A percentile compares a stretch with the other conserved stretches of the same genome.
Conservation (phyloP, 2,888 invertebrate species). For the Silvanus unidentatus region DNA sequence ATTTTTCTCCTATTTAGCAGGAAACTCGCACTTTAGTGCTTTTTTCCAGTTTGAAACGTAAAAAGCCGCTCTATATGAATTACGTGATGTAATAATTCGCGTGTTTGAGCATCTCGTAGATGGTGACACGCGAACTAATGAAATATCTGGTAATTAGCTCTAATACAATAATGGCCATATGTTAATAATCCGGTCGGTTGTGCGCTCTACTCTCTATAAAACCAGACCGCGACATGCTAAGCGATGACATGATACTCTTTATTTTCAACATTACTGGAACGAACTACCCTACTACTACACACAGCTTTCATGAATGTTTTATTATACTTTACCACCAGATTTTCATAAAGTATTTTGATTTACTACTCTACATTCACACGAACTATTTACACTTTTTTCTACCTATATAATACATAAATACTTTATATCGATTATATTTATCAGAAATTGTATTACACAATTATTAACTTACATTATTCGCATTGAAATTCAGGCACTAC, state of each 20-base stretch:
- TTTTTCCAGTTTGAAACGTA: slow-evolving; percentile 8
- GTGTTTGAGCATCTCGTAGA: slow-evolving; percentile 19
- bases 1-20: no score
- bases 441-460: neutral
- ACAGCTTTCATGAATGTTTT: no score
- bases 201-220: slow-evolving; percentile 5
- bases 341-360: no score
- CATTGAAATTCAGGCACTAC: no score
- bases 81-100: slow-evolving; percentile 24
- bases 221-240: slow-evolving; percentile 10
- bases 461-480: neutral
- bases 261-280: neutral
- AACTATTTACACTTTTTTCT: no score
- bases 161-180: slow-evolving; percentile 43
- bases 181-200: slow-evolving; percentile 32
- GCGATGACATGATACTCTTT: slow-evolving; percentile 12
- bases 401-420: no score
- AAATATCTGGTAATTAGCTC: slow-evolving; percentile 43
- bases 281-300: no score
- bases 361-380: no score
- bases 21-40: no score
- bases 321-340: no score
- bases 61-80: slow-evolving; percentile 25
- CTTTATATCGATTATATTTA: neutral
- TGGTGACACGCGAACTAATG: slow-evolving; percentile 37